Evolutionary conservation across 2,113 vertebrate species (phyloP).

Genomic region (Irena cyanogastra): DNA sequence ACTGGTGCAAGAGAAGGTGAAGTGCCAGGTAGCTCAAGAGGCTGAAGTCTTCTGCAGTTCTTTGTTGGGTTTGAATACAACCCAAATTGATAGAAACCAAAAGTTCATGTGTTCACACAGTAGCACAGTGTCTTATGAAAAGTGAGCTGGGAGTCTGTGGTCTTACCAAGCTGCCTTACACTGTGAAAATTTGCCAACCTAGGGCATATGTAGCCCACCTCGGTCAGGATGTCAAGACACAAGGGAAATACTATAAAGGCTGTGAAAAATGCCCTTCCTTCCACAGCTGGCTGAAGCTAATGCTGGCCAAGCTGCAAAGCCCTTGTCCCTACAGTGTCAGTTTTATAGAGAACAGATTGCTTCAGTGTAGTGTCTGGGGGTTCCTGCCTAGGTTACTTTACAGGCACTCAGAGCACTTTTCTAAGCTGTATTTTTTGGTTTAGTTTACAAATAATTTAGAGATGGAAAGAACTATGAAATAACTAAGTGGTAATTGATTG

Average conservation of each 20-base stretch:
- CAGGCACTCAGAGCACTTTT: not conserved
- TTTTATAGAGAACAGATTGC: not conserved
- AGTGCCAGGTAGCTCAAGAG: not conserved
- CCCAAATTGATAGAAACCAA: not conserved
- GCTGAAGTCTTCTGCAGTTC: not conserved
- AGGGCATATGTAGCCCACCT: not conserved
- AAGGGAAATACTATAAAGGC: not conserved
- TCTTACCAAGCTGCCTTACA: not conserved
- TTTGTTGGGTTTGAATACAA: not conserved
- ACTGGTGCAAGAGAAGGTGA: not conserved
- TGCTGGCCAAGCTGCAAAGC: not conserved
- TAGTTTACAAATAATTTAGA: not conserved
- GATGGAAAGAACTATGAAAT: not conserved
- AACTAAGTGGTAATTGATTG: not conserved
- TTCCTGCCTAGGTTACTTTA: not conserved
- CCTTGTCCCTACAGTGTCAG: not conserved
- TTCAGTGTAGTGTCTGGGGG: not conserved
- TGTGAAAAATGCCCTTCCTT: not conserved
- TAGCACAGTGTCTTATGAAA: rapidly evolving
- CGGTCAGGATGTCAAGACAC: not conserved
- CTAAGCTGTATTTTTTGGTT: not conserved
- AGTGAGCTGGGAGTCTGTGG: not conserved
- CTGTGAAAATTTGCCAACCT: not conserved
- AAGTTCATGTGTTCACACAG: not conserved
- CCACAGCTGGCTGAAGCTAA: not conserved